phyloP scores from a whole-genome alignment of 1,140 invertebrate species.

The Plutomurus gul region DNA sequence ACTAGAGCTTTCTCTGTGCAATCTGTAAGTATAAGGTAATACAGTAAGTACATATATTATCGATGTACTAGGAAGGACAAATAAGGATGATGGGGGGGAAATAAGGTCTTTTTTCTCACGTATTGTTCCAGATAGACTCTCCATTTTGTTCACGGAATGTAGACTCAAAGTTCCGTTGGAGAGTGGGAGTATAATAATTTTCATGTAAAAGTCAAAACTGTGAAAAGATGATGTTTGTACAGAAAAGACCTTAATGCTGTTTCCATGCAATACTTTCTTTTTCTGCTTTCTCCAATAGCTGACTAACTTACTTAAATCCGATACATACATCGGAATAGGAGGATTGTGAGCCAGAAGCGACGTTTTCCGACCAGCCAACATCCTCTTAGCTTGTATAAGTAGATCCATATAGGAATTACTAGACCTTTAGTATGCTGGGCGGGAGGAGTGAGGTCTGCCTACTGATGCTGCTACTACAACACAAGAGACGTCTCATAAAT shows the following conservation, averaged over 20 bases:
- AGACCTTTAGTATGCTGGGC: too few relatives aligned
- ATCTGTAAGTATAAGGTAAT: background rate
- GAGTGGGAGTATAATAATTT: background rate
- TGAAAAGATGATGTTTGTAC: background rate
- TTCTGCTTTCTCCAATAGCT: background rate
- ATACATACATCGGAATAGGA: background rate
- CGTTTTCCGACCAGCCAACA: background rate
- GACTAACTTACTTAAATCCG: background rate
- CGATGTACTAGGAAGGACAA: background rate
- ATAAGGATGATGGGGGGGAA: background rate
- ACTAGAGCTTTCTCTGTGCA: background rate
- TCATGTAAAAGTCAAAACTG: background rate
- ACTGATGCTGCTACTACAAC: background rate
- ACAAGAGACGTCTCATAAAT: constrained; percentile 33
- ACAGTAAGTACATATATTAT: background rate
- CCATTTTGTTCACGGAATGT: too few relatives aligned
- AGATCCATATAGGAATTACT: background rate
- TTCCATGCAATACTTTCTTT: background rate
- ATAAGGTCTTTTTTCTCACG: too few relatives aligned
- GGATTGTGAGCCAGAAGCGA: background rate
- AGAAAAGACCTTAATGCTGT: background rate
- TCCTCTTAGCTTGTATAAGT: background rate
- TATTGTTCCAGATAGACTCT: too few relatives aligned
- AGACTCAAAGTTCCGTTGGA: background rate
- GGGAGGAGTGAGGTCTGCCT: too few relatives aligned